phyloP scores from a whole-genome alignment of 2,113 vertebrate genomes.

The Elanus axillaris region DNA sequence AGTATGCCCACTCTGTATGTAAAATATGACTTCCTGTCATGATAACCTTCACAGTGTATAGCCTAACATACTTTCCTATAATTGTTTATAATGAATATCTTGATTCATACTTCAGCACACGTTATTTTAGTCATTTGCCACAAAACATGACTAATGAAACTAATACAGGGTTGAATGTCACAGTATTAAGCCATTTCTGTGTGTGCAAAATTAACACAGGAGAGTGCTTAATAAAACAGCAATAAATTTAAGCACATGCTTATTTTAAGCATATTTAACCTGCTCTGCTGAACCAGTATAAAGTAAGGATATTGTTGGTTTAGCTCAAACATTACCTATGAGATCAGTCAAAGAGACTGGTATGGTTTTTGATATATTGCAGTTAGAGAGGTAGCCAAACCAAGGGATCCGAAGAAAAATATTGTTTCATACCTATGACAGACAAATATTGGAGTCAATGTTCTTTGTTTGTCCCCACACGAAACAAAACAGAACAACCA shows the following conservation, averaged over 20 bases:
- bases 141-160: conserved; percentile 32
- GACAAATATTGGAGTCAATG: not conserved
- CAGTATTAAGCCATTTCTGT: not conserved
- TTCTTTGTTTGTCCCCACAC: not conserved
- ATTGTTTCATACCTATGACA: not conserved
- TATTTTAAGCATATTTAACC: not conserved
- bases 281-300: not conserved
- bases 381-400: not conserved
- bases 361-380: not conserved
- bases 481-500: not conserved
- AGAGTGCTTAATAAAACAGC: not conserved
- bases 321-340: not conserved
- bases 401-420: not conserved
- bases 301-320: not conserved
- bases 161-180: not conserved
- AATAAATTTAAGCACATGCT: not conserved
- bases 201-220: not conserved
- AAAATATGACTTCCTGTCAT: conserved; percentile 49
- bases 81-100: conserved; percentile 45
- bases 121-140: conserved; percentile 8
- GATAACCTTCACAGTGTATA: conserved; percentile 50
- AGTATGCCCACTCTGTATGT: conserved; percentile 21
- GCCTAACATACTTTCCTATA: conserved; percentile 40
- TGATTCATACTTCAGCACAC: conserved; percentile 8
- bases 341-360: not conserved